Conservation (phyloP, 2,113 vertebrate genomes). For the Cheilinus undulatus region DNA sequence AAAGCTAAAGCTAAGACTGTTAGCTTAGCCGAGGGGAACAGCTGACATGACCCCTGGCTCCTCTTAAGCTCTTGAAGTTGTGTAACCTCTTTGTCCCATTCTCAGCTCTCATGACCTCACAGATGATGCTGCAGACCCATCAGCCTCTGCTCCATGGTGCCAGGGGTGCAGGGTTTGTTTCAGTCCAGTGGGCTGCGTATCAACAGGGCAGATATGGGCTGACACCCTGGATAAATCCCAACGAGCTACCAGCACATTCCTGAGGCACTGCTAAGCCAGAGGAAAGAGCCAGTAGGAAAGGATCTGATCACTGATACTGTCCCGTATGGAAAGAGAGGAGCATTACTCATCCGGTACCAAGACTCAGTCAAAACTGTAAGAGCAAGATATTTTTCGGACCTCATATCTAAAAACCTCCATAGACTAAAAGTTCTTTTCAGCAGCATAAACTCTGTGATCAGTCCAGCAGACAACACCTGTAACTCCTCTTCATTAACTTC, state of each 20-base stretch:
- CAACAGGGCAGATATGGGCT: constrained; percentile 75
- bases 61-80: not conserved
- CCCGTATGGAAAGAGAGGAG: constrained; percentile 5
- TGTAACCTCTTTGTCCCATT: not conserved
- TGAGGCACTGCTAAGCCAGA: constrained; percentile 55
- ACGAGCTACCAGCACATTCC: constrained; percentile 73
- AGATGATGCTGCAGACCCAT: constrained; percentile 17
- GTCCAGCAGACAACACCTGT: too few species aligned
- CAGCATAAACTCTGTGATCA: too few species aligned
- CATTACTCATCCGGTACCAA: too few species aligned
- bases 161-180: constrained; percentile 31
- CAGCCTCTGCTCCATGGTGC: constrained; percentile 28
- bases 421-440: too few species aligned
- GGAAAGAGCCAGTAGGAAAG: constrained; percentile 49
- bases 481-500: too few species aligned
- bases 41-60: not conserved
- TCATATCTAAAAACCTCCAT: too few species aligned
- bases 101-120: constrained; percentile 7
- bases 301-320: constrained; percentile 43
- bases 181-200: constrained; percentile 62
- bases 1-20: too few species aligned
- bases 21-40: too few species aligned
- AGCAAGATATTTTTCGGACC: too few species aligned
- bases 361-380: too few species aligned
- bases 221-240: constrained; percentile 76